Evolutionary conservation across 2,797 vertebrate species (phyloP).

Genomic region (Myotis findleyi): DNA sequence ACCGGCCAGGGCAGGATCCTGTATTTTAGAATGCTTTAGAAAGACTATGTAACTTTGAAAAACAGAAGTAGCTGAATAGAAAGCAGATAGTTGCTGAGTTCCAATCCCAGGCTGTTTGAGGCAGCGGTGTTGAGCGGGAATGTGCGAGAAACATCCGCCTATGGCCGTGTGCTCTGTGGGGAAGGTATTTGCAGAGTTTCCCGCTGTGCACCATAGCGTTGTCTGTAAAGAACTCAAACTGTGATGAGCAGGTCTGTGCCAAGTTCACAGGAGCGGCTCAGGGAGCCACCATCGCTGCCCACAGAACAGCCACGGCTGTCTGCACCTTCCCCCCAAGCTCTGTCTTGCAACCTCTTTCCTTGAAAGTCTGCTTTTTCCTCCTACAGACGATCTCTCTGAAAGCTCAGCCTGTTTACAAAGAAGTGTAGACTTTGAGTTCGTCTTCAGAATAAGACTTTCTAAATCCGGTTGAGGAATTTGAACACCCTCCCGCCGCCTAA

Average conservation of each 20-base stretch:
- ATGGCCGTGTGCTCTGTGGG: constrained; percentile 78
- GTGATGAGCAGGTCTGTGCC: constrained; percentile 84
- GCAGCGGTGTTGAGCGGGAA: constrained; percentile 59
- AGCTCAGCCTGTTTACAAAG: not conserved
- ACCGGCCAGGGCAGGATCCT: constrained; percentile 35
- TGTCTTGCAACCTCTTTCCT: not conserved
- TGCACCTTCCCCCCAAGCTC: not conserved
- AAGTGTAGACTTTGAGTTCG: not conserved
- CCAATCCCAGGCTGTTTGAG: constrained; percentile 60
- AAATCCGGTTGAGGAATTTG: not conserved
- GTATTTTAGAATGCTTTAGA: constrained; percentile 56
- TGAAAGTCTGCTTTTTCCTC: not conserved
- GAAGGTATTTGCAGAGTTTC: constrained; percentile 60
- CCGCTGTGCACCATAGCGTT: constrained; percentile 79
- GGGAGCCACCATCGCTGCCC: constrained; percentile 28
- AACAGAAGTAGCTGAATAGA: constrained; percentile 58
- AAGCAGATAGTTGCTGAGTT: constrained; percentile 54
- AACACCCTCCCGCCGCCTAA: not conserved
- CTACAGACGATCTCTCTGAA: not conserved
- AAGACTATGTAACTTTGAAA: constrained; percentile 12
- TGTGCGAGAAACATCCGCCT: constrained; percentile 76
- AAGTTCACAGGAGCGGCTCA: constrained; percentile 85
- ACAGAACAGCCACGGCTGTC: rapidly evolving
- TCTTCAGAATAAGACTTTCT: not conserved
- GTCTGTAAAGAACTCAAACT: constrained; percentile 78